Base-by-base conservation (phyloP, 2,797 vertebrate species). In the Staurois parvus region DNA sequence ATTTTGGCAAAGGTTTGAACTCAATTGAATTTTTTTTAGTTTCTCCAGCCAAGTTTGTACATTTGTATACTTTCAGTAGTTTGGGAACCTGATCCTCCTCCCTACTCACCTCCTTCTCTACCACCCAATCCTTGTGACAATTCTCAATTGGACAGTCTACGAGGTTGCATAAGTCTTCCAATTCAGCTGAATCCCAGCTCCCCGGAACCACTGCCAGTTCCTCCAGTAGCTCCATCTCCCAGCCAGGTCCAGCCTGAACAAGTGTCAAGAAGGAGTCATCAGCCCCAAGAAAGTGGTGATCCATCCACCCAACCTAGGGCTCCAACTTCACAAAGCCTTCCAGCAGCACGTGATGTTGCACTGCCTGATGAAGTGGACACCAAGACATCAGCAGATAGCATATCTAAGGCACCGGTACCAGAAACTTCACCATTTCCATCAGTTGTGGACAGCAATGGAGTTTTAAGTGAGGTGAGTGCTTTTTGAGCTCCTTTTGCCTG, bases 251-350 rank as follows among this genome's bases (percentile, higher is more conserved):
- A 79, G 37, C 59, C 34, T 12, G 37, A 67, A 4, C n/a, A 29
- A 40, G n/a, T 42, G 19, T 45, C 29, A 26, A 24, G 0, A 8
- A 5, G 4, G 19, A 45, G 9, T 4, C 42, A 37, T 12, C 37
- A 40, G 26, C 34, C 78, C 21, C 29, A 34, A 26, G 28, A 56
- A 1, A 37, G n/a, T 45, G 24, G n/a, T 12, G 78, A n/a, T 9
- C 59, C 59, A 62, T 62, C 19, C 24, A n/a, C 9, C 21, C 59
- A 1, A 62, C 24, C 59, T 62, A 10, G 12, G 3, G 21, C n/a
- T 62, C 24, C 1, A 5, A 10, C 1, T 62, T 1, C n/a, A 62
- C 3, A n/a, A 62, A 2, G 0, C 0, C 0, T 9, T 24, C 21
- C 42, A 13, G 12, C 28, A n/a, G 7, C 68, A 21, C 6, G 3